Evolutionary conservation across 2,797 vertebrate genomes (phyloP).

Genomic region (Podargus strigoides): DNA sequence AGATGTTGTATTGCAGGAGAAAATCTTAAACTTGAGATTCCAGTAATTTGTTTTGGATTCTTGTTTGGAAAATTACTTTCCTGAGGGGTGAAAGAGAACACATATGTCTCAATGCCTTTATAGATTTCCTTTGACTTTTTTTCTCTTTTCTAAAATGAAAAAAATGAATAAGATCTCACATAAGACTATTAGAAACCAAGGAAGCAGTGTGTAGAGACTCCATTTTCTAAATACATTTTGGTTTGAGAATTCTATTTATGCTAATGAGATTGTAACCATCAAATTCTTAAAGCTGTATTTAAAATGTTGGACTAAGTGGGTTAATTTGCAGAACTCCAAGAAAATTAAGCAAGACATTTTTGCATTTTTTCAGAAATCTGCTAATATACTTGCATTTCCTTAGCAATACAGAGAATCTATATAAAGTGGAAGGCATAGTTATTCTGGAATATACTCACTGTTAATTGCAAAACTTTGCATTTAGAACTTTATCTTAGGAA

Average conservation of each 20-base stretch:
- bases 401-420: not conserved
- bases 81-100: not conserved
- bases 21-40: not conserved
- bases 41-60: not conserved
- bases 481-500: not conserved
- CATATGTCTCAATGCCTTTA: not conserved
- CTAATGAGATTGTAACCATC: not conserved
- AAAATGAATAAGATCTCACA: not conserved
- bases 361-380: not conserved
- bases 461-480: not conserved
- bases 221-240: not conserved
- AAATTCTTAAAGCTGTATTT: not conserved
- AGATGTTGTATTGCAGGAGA: not conserved
- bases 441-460: not conserved
- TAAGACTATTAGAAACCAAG: not conserved
- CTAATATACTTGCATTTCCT: not conserved
- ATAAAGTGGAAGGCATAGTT: not conserved
- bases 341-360: not conserved
- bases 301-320: not conserved
- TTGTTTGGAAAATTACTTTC: not conserved
- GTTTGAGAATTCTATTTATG: not conserved
- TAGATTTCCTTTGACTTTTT: not conserved
- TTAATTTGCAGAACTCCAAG: not conserved
- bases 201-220: not conserved
- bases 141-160: not conserved